Evolutionary conservation across 2,797 vertebrate species (phyloP).

Genomic region (Thunnus albacares): DNA sequence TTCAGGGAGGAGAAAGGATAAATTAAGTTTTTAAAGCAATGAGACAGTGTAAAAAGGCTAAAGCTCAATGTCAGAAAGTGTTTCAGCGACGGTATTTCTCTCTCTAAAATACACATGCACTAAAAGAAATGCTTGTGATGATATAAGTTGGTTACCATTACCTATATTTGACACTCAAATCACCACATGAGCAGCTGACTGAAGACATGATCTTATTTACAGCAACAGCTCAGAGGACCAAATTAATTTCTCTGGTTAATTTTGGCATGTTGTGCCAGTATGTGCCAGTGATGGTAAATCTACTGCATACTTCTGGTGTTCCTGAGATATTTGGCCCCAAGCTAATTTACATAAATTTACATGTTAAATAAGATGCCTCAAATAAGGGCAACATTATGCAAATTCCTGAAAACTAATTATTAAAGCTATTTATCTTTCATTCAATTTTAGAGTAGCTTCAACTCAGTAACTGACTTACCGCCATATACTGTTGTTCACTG

Average conservation of each 20-base stretch:
- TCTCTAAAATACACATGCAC: constrained; percentile 3
- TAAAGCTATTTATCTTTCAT: constrained; percentile 46
- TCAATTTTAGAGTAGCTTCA: neutral
- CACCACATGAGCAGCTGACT: constrained; percentile 20
- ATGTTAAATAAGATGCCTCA: constrained; percentile 61
- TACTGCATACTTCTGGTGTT: constrained; percentile 37
- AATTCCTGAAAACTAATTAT: constrained; percentile 53
- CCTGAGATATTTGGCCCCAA: constrained; percentile 48
- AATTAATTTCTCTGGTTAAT: constrained; percentile 49
- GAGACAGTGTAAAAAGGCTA: constrained; percentile 16
- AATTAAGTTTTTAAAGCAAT: constrained; percentile 12
- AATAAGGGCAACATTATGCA: constrained; percentile 60
- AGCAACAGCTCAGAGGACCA: constrained; percentile 46
- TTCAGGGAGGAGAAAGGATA: constrained; percentile 2
- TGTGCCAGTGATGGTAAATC: constrained; percentile 49
- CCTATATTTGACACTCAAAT: constrained; percentile 24
- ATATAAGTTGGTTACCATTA: neutral
- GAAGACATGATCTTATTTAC: constrained; percentile 34
- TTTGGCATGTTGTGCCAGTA: constrained; percentile 53
- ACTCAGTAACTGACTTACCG: neutral
- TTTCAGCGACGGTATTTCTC: neutral
- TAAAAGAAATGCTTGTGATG: neutral
- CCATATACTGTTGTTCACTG: neutral
- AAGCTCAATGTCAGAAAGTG: constrained; percentile 1
- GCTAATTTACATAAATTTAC: constrained; percentile 71